phyloP scores from a whole-genome alignment of 23 tunicate genomes.

The Trididemnum miniatum region DNA sequence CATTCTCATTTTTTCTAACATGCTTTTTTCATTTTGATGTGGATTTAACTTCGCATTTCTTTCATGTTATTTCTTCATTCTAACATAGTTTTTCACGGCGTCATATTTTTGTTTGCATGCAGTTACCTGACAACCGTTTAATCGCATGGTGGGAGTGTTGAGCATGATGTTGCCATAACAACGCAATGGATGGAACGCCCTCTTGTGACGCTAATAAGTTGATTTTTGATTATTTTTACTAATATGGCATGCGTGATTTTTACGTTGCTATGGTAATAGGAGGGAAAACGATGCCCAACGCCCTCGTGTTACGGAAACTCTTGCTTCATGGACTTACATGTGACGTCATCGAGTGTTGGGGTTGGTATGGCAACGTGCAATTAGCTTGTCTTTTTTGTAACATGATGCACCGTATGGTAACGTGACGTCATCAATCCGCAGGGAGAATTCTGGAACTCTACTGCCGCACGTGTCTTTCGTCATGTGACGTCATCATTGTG shows the following conservation, averaged over 20 bases:
- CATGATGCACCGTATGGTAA: neutral
- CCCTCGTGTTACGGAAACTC: slow-evolving; percentile 64
- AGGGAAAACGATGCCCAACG: slow-evolving; percentile 56
- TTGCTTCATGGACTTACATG: slow-evolving; percentile 88
- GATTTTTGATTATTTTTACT: neutral
- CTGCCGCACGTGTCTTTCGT: slow-evolving; percentile 52
- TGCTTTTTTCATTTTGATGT: too few relatives aligned
- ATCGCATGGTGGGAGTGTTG: slow-evolving; percentile 26
- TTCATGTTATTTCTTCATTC: too few relatives aligned
- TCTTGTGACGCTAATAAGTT: too few relatives aligned
- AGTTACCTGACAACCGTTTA: slow-evolving; percentile 41
- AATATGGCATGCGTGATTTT: slow-evolving; percentile 24
- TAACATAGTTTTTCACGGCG: too few relatives aligned
- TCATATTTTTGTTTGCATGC: slow-evolving; percentile 35
- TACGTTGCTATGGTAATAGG: slow-evolving; percentile 41
- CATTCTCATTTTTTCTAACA: too few relatives aligned
- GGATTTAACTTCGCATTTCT: too few relatives aligned
- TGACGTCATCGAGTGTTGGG: slow-evolving; percentile 32
- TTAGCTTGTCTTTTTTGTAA: neutral
- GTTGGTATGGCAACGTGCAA: neutral
- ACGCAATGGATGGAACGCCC: neutral
- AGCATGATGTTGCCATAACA: neutral
- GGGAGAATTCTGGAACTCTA: slow-evolving; percentile 35
- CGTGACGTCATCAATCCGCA: slow-evolving; percentile 19
- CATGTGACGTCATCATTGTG: slow-evolving; percentile 35